These are phyloP conservation scores for Lepidurus packardi DNA, from an alignment of 1,140 invertebrate genomes.

Conservation along the genomic window DNA sequence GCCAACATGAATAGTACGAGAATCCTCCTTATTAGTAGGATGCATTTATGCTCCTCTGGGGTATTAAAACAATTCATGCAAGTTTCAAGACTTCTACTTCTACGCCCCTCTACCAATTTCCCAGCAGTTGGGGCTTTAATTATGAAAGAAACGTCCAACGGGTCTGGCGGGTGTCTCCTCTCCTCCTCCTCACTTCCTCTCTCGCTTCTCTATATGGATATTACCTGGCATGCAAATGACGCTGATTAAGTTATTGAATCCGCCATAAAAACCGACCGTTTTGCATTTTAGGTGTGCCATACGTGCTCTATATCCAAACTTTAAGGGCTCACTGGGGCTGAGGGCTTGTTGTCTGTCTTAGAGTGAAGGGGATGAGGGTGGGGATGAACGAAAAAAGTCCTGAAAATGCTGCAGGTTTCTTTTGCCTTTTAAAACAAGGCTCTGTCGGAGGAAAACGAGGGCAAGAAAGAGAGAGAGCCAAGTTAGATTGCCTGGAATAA, in stretches of 20 bases:
- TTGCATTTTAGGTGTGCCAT: neutral
- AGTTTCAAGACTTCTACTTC: neutral
- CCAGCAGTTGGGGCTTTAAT: neutral
- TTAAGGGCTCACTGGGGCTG: neutral
- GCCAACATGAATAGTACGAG: neutral
- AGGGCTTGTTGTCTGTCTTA: neutral
- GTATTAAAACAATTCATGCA: neutral
- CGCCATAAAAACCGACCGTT: neutral
- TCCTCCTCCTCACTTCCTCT: neutral
- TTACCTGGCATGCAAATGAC: slow-evolving; percentile 14
- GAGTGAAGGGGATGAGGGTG: too few species aligned
- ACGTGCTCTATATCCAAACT: neutral
- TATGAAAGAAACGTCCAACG: neutral
- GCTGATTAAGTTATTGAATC: slow-evolving; percentile 12
- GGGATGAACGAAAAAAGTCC: too few species aligned
- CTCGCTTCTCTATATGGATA: neutral
- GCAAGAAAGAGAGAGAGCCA: neutral
- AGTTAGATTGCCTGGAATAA: slow-evolving; percentile 16
- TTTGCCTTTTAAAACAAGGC: neutral
- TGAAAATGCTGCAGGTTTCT: too few species aligned
- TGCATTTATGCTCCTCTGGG: slow-evolving; percentile 13
- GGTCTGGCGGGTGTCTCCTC: too few species aligned
- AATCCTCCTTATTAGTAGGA: neutral
- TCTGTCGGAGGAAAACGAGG: neutral
- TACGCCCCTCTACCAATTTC: neutral